Conservation (phyloP, 2,888 invertebrate genomes). For the Camponotus fellah region DNA sequence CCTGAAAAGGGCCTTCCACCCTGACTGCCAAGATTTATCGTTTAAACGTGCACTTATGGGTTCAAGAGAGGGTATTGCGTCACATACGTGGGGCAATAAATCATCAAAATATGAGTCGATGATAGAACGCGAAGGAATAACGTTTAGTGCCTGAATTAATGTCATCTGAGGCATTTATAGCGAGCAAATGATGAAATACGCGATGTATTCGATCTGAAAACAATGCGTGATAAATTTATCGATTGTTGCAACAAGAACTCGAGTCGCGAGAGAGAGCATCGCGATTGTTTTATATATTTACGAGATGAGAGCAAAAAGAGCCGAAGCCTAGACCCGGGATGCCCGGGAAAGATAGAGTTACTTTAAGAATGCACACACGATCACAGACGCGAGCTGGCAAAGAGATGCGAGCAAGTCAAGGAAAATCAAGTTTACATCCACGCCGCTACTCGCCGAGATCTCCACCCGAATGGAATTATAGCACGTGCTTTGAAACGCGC, state of each 20-base stretch:
- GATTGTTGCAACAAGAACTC: background rate
- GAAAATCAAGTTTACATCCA: conserved; percentile 70
- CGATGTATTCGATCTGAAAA: background rate
- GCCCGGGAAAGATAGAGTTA: conserved; percentile 23
- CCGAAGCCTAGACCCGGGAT: background rate
- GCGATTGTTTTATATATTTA: conserved; percentile 14
- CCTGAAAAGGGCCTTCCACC: conserved; percentile 75
- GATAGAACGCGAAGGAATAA: conserved; percentile 73
- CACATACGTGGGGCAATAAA: conserved; percentile 73
- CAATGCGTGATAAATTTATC: background rate
- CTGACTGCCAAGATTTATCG: conserved; percentile 78
- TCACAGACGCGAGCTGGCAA: conserved; percentile 15
- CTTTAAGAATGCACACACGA: conserved; percentile 32
- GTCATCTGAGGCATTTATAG: conserved; percentile 46
- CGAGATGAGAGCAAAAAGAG: background rate
- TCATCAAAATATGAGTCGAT: conserved; percentile 76
- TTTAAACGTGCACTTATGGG: conserved; percentile 79
- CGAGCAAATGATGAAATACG: conserved; percentile 30
- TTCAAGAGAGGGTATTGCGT: conserved; percentile 76
- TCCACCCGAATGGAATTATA: conserved; percentile 58
- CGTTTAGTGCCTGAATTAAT: conserved; percentile 68
- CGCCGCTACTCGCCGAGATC: conserved; percentile 47
- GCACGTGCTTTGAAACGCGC: conserved; percentile 68
- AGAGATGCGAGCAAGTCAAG: conserved; percentile 55
- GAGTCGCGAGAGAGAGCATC: background rate